Evolutionary conservation across 2,797 vertebrate species (phyloP), one percentile per base, ranked within the genome.

Genomic region (Micrastur ruficollis): DNA sequence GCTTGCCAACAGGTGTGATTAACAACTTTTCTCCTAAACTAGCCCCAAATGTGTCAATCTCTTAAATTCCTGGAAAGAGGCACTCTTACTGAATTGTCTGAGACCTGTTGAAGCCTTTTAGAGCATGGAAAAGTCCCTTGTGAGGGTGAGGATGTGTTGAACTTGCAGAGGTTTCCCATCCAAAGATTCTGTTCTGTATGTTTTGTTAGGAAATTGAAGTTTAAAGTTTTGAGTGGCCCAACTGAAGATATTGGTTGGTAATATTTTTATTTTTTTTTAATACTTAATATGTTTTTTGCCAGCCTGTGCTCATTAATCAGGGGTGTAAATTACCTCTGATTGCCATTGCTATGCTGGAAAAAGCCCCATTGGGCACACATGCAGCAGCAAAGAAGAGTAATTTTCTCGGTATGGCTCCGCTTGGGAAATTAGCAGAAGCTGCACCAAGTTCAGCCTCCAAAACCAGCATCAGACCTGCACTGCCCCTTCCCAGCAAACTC

Each of bases 151-250:
- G 44, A 27, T 6, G 0, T 80, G 26, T 42, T 89, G 74, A 65
- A 66, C 47, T 59, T 49, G 8, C 4, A 50, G 31, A 67, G 27
- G 6, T 59, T 84, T 91, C 29, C 65, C 0, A 0, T 58, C 27
- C 0, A 0, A 62, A 71, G 83, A 8, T 56, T 59, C 12, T 32
- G 0, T 52, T 81, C 58, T 14, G 2, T 29, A 4, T 31, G 27
- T 85, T 91, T 79, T 0, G 0, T 81, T 70, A 75, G 20, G 19
- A 66, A 58, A 40, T 34, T 29, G 18, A 85, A 15, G 14, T 65
- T 56, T 18, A 63, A 75, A 19, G 12, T 85, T 72, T 72, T 46
- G n/a, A 75, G 40, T 42, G 44, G 23, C 52, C 34, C 14, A 12
- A 49, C 40, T 86, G 42, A 38, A 83, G 79, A 61, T 34, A 23